Percentiles rank a stretch among this genome's conserved stretches.
Evolutionary conservation across 2,113 vertebrate species (phyloP).

Genomic region (Lasiurus borealis): DNA sequence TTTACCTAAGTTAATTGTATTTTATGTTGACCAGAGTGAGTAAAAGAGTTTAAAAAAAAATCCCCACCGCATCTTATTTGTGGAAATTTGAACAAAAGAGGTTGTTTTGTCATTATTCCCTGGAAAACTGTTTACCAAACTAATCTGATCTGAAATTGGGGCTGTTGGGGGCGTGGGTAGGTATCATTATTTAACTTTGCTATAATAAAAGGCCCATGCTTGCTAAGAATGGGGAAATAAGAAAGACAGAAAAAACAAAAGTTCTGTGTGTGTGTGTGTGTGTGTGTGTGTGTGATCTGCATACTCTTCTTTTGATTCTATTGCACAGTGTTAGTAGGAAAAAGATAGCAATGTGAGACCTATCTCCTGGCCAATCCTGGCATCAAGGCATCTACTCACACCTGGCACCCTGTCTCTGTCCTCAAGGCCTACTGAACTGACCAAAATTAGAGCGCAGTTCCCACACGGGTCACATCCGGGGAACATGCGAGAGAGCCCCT

Average conservation of each 20-base stretch:
- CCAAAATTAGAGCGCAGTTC: not conserved
- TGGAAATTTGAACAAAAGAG: conserved; percentile 19
- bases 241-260: no score
- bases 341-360: not conserved
- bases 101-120: not conserved
- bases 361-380: not conserved
- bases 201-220: not conserved
- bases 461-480: not conserved
- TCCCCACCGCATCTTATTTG: not conserved
- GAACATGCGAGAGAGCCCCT: not conserved
- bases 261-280: not conserved
- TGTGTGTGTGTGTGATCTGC: not conserved
- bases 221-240: conserved; percentile 17
- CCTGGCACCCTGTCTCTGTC: not conserved
- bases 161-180: no score
- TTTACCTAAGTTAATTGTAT: not conserved
- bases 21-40: not conserved
- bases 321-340: not conserved
- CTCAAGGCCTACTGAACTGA: not conserved
- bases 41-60: not conserved
- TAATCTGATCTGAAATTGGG: not conserved
- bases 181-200: not conserved
- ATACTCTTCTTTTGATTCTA: not conserved
- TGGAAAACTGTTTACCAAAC: not conserved
- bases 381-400: not conserved